A percentile compares a stretch with the other conserved stretches of the same genome.
phyloP scores from a whole-genome alignment of 2,113 vertebrate species.

The Penelope pileata region DNA sequence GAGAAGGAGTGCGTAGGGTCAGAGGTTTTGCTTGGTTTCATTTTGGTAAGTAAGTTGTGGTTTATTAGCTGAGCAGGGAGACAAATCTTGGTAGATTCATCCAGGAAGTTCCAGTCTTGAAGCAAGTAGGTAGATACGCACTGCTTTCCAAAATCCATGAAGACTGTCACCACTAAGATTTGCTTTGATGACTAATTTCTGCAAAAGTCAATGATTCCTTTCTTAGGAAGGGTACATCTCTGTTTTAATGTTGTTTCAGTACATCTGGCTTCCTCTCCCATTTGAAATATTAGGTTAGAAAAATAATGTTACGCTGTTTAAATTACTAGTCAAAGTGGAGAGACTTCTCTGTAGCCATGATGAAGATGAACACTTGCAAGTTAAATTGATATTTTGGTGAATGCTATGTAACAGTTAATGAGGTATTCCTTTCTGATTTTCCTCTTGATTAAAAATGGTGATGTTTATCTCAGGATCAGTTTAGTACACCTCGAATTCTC shows the following conservation, averaged over 20 bases:
- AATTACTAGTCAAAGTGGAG: background rate
- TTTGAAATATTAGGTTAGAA: background rate
- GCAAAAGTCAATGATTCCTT: background rate
- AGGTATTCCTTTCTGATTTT: background rate
- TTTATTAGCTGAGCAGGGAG: background rate
- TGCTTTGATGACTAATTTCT: background rate
- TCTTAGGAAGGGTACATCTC: background rate
- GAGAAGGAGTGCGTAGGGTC: background rate
- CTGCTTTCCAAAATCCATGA: background rate
- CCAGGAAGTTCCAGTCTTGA: background rate
- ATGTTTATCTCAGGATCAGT: background rate
- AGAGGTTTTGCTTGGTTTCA: background rate
- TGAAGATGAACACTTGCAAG: background rate
- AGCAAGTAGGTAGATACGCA: background rate
- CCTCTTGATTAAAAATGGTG: background rate
- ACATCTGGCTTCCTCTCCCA: background rate
- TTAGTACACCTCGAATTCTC: background rate
- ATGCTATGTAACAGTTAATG: background rate
- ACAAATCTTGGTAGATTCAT: background rate
- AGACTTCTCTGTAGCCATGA: background rate
- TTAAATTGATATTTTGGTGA: background rate
- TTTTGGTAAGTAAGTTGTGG: background rate
- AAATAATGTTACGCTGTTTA: background rate
- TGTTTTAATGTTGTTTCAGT: background rate
- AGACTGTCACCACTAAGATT: background rate